Base-by-base conservation (phyloP, 2,113 vertebrate species). In the Campylomormyrus tamandua region DNA sequence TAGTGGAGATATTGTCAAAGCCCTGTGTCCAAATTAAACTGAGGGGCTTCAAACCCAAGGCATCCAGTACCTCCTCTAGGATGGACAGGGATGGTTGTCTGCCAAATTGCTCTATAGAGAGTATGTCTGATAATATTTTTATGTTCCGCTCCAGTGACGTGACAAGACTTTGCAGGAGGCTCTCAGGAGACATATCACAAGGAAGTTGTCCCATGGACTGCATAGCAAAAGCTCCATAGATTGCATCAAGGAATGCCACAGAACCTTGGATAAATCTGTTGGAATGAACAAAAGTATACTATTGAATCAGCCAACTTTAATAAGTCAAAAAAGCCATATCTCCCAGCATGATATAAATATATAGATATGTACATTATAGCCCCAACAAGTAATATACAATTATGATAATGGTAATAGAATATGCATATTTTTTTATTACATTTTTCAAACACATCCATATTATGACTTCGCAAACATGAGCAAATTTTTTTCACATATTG, bases 11-110 rank as follows among this genome's bases (percentile, higher is more conserved):
- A 84, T 93, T 94, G 66, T 92, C 0, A 0, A 90, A 89, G 9
- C 83, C 58, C 0, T 92, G 62, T 3, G 70, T 89, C 87, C 92
- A 90, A 19, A 95, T 80, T 42, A 50, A 88, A 91, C 53, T 93
- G 21, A 96, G 50, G 6, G 94, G 94, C 35, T 31, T 58, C 89
- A 96, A 90, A 77, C 93, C 93, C 10, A 93, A 91, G 50, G 91
- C 91, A 46, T 93, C 50, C 3, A 96, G 87, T 77, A 95, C 90
- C 19, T 90, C 70, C 11, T 74, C 24, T 8, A 95, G 46, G n/a
- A 93, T 39, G 13, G 89, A 83, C 35, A 89, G 5, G 35, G 94
- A 90, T 70, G 92, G 21, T 3, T 92, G 88, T 86, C 93, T 90
- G 31, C 92, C 58, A 39, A 92, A 87, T 50, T 92, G 84, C 0